A percentile compares a stretch with the other conserved stretches of the same genome.
phyloP scores from a whole-genome alignment of 2,888 invertebrate species.

The Lottia scabra region DNA sequence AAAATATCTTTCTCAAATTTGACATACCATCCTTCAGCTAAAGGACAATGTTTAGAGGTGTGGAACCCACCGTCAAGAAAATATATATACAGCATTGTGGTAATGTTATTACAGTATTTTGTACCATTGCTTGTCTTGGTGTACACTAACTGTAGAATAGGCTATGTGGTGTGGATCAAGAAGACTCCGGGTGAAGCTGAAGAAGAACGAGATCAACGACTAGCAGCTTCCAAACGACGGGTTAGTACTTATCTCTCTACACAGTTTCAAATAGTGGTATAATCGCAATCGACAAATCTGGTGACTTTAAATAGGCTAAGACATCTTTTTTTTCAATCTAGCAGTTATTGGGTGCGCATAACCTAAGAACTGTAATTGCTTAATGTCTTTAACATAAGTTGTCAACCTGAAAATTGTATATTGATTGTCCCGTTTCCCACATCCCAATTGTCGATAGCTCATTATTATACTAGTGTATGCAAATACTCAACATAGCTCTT shows the following conservation, averaged over 20 bases:
- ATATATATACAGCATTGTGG: constrained; percentile 72
- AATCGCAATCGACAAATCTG: no score
- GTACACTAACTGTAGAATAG: constrained; percentile 88
- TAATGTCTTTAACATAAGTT: no score
- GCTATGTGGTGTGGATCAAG: constrained; percentile 87
- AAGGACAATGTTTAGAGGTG: constrained; percentile 16
- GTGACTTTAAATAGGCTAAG: no score
- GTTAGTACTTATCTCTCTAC: constrained; percentile 71
- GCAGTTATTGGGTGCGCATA: no score
- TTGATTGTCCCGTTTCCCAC: no score
- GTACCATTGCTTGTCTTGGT: constrained; percentile 84
- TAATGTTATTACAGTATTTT: constrained; percentile 86
- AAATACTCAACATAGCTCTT: no score
- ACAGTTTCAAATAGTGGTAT: no score
- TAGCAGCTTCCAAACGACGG: constrained; percentile 88
- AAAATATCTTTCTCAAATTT: constrained; percentile 68
- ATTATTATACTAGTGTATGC: no score
- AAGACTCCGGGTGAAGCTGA: constrained; percentile 89
- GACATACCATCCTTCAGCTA: not conserved
- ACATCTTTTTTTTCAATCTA: no score
- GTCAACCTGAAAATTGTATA: no score
- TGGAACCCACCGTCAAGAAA: not conserved
- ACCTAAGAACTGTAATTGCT: no score
- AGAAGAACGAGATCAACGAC: constrained; percentile 82
- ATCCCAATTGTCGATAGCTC: no score